These are phyloP conservation scores for Tetranychus piercei DNA, from an alignment of 2,888 invertebrate species.

Conservation along the genomic window DNA sequence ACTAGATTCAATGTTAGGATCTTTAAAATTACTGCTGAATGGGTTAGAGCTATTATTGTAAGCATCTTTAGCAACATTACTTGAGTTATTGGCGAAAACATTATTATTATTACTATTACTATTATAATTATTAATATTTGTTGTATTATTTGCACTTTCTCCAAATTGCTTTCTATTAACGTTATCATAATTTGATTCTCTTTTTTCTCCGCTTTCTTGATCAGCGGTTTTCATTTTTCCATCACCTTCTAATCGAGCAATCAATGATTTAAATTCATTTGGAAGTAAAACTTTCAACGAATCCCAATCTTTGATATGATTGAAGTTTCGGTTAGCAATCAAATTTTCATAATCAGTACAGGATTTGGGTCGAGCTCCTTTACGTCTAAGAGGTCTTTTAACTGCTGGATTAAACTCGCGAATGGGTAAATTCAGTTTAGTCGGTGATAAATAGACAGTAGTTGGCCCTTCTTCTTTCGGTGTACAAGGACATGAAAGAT, in stretches of 20 bases:
- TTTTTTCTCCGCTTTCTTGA: background rate
- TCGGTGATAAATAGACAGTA: conserved; percentile 24
- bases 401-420: conserved; percentile 31
- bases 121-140: background rate
- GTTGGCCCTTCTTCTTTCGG: conserved; percentile 18
- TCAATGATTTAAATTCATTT: conserved; percentile 38
- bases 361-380: conserved; percentile 44
- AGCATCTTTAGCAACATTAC: background rate
- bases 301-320: conserved; percentile 80
- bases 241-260: conserved; percentile 5
- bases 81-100: background rate
- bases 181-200: background rate
- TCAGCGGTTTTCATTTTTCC: background rate
- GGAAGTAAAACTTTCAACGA: conserved; percentile 73
- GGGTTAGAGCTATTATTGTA: background rate
- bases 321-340: conserved; percentile 51
- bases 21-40: background rate
- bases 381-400: background rate
- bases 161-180: background rate
- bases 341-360: conserved; percentile 62
- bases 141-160: background rate
- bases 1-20: background rate
- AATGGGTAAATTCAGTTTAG: conserved; percentile 28
- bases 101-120: background rate
- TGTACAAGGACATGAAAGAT: conserved; percentile 31